Evolutionary conservation across 2,797 vertebrate genomes (phyloP).

Genomic region (Leuciscus waleckii): DNA sequence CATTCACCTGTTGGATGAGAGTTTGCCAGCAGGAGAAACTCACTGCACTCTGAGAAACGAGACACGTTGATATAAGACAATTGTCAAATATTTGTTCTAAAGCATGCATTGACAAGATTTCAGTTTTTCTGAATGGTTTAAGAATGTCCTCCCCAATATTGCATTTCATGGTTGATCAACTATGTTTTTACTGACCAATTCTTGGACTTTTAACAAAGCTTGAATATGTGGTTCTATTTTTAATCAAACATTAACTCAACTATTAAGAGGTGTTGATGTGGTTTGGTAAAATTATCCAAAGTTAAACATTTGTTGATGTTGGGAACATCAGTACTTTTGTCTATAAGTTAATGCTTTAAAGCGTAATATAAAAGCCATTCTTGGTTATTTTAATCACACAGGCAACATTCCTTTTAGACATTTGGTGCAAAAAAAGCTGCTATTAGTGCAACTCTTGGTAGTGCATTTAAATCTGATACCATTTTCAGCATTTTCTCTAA

Average conservation of each 20-base stretch:
- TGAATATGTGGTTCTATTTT: neutral
- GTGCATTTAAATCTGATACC: neutral
- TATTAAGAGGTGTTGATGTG: too few species aligned
- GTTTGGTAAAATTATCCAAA: too few species aligned
- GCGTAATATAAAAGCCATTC: neutral
- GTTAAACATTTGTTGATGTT: neutral
- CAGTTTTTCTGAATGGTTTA: neutral
- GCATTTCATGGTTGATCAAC: neutral
- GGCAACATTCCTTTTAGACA: neutral
- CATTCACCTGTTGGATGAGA: slow-evolving; percentile 62
- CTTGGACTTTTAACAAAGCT: neutral
- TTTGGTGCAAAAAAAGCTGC: neutral
- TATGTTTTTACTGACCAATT: neutral
- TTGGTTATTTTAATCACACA: neutral
- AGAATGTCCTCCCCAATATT: neutral
- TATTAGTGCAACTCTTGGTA: too few species aligned
- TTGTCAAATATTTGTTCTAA: too few species aligned
- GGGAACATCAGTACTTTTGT: neutral
- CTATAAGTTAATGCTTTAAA: neutral
- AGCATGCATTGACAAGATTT: neutral
- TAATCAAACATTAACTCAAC: neutral
- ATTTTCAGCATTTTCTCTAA: neutral
- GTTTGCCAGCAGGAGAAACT: slow-evolving; percentile 33
- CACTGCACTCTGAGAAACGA: neutral
- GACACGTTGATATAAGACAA: neutral